These are phyloP conservation scores for Arremon brunneinucha DNA, from an alignment of 2,797 vertebrate species.

Conservation along the genomic window DNA sequence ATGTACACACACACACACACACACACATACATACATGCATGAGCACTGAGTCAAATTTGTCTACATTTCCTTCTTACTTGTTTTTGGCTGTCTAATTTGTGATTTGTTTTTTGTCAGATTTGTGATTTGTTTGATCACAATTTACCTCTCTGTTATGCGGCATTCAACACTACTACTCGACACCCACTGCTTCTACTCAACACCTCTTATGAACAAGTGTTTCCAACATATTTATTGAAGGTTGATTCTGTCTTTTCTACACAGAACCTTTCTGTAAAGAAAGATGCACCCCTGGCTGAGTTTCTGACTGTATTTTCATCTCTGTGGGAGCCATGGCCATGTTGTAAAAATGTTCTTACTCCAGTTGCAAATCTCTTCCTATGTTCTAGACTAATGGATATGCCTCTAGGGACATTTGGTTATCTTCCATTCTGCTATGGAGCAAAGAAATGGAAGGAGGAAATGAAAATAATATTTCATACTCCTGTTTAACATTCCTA, in stretches of 20 bases:
- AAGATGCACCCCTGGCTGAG: not conserved
- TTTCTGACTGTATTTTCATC: not conserved
- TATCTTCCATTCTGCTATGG: not conserved
- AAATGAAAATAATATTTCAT: slow-evolving; percentile 38
- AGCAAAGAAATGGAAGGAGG: not conserved
- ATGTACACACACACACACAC: accelerated
- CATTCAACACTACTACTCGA: not conserved
- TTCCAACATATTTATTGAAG: not conserved
- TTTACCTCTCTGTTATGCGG: not conserved
- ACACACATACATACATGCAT: too few relatives aligned
- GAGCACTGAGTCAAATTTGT: not conserved
- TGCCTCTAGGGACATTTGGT: not conserved
- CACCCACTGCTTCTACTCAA: not conserved
- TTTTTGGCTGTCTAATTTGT: not conserved
- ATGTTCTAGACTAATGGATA: not conserved
- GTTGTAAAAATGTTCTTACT: not conserved
- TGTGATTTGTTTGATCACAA: not conserved
- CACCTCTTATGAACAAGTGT: not conserved
- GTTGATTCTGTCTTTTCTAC: not conserved
- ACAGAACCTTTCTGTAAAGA: not conserved
- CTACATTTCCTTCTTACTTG: not conserved
- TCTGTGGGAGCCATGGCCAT: not conserved
- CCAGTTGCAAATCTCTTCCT: not conserved
- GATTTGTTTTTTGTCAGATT: too few relatives aligned
- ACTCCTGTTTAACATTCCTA: not conserved